Base-by-base conservation (phyloP, 2,888 invertebrate genomes). In the Stenodema calcarata region DNA sequence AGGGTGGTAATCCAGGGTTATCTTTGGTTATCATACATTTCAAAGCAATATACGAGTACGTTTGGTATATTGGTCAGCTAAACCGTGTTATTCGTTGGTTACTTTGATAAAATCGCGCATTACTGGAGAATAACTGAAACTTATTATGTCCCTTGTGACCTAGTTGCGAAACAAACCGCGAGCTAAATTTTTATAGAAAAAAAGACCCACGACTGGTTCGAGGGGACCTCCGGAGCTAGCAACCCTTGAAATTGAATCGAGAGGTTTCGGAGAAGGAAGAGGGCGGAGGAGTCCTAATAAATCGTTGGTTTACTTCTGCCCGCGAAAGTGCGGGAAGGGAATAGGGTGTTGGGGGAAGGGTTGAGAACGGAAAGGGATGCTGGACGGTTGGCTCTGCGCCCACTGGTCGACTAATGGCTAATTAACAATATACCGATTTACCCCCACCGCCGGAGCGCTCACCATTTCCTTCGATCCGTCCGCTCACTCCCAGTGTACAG, bases 341-440 rank as follows among this genome's bases (percentile, higher is more conserved):
- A 35, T 35, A 35, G 35, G 7, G 35, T 4, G 7, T 35, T 2
- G 35, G 35, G 35, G 35, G 7, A n/a, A n/a, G n/a, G 35, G 2
- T 35, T 35, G 35, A 2, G 35, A 35, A 7, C 2, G 73, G 35
- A 41, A 41, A 16, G 73, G 73, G 73, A 75, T 9, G 30, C 41
- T 16, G 73, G 35, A 30, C 35, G 73, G 73, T 75, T 75, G 73
- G 73, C 73, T 75, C 73, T 9, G 73, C 16, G 73, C 73, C 73
- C 73, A 41, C 18, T 75, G 73, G 73, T 75, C 73, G 73, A 75
- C 73, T 75, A 75, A 75, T 75, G 73, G 73, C 73, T 75, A 75
- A 75, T 75, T 75, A 75, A 75, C 73, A 75, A 75, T 75, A 75
- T 75, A 75, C 73, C 73, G 41, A 75, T 75, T 62, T 62, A 62